phyloP scores from a whole-genome alignment of 2,113 vertebrate genomes.

The Chaetura pelagica region DNA sequence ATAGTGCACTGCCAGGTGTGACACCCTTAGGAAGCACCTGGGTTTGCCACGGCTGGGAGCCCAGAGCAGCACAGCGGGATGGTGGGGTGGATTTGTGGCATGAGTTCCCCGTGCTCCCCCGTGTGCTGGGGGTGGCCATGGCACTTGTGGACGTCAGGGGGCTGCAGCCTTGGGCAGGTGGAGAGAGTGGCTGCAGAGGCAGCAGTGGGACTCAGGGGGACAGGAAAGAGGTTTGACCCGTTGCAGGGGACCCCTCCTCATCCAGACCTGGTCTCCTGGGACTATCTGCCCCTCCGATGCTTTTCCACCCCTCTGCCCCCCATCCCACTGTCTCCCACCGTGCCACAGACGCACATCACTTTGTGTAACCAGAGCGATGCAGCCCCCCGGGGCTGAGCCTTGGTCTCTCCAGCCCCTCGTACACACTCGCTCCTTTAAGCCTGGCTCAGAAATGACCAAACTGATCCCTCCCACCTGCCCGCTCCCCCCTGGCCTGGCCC shows the following conservation, averaged over 20 bases:
- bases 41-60: background rate
- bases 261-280: background rate
- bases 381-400: rapidly evolving
- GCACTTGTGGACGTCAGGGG: background rate
- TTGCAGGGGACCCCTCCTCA: background rate
- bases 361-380: background rate
- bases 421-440: constrained; percentile 68
- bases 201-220: background rate
- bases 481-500: constrained; percentile 42
- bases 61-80: rapidly evolving
- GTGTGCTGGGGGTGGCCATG: rapidly evolving
- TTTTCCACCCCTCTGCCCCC: background rate
- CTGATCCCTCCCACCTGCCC: constrained; percentile 70
- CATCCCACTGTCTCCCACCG: background rate
- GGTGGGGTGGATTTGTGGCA: background rate
- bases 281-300: background rate
- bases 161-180: background rate
- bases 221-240: background rate
- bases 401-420: background rate
- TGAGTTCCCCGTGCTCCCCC: background rate
- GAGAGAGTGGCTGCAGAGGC: rapidly evolving
- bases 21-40: background rate
- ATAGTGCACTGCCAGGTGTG: background rate
- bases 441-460: constrained; percentile 45
- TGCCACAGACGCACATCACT: background rate